phyloP scores from a whole-genome alignment of 2,888 invertebrate genomes.

The Atherix ibis region DNA sequence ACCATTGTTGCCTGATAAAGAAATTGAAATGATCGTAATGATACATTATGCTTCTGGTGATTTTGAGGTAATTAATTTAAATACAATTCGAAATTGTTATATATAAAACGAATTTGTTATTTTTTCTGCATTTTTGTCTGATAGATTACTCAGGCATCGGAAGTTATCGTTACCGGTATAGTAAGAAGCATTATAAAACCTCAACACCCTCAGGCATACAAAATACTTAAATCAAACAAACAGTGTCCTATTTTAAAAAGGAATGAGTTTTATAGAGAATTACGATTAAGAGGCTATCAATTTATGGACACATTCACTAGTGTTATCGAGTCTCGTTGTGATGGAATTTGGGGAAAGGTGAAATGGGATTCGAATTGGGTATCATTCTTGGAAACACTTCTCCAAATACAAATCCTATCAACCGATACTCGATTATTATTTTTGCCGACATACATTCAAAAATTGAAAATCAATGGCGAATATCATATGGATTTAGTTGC shows the following conservation, averaged over 20 bases:
- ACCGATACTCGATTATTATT: conserved; percentile 51
- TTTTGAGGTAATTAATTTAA: conserved; percentile 40
- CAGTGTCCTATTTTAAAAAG: conserved; percentile 18
- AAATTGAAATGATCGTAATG: conserved; percentile 37
- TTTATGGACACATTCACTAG: conserved; percentile 30
- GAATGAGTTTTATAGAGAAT: conserved; percentile 54
- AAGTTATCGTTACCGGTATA: conserved; percentile 52
- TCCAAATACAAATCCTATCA: conserved; percentile 63
- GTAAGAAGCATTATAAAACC: conserved; percentile 34
- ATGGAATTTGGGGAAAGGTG: conserved; percentile 25
- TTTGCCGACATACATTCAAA: conserved; percentile 60
- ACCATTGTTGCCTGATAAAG: conserved; percentile 49
- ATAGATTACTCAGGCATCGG: conserved; percentile 51
- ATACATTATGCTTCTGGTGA: conserved; percentile 43
- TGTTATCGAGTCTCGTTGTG: conserved; percentile 22
- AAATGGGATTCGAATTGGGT: conserved; percentile 76
- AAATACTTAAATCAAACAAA: too few species aligned
- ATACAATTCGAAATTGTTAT: background rate
- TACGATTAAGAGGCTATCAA: conserved; percentile 54
- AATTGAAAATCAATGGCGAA: conserved; percentile 48
- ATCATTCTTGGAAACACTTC: conserved; percentile 74
- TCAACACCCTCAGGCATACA: conserved; percentile 11
- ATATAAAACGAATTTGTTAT: too few species aligned
- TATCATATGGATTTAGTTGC: conserved; percentile 40
- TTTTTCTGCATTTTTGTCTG: too few species aligned